Evolutionary conservation across 2,797 vertebrate species (phyloP), one percentile per base, ranked within the genome.

Genomic region (Crossoptilon crossoptilon): DNA sequence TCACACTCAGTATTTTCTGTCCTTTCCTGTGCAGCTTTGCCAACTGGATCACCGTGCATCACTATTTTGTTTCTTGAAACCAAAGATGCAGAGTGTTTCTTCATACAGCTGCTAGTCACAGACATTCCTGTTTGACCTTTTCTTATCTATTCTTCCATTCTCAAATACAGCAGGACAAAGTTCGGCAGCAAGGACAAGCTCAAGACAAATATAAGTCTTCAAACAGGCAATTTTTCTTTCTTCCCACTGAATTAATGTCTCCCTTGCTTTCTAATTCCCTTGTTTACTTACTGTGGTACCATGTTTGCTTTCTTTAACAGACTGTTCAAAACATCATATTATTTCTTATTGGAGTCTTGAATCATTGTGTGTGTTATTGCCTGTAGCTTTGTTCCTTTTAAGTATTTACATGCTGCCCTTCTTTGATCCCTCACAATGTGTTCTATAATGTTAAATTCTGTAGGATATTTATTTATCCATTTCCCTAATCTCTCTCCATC

Each of bases 311-410:
- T 43, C 63, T 84, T 81, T 51, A 71, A n/a, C 33, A 27, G 39
- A 71, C 6, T 1, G 46, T 91, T 91, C 53, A 16, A 53, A 76
- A 70, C 11, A 7, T n/a, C 5, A 0, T 86, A 6, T 55, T 74
- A 16, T 77, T 86, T 22, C 37, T 91, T 90, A 39, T 31, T 66
- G 48, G 51, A 56, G 0, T 78, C 64, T 87, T 73, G 67, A 87
- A n/a, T 84, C 0, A 0, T 73, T 83, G 39, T 11, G 11, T 77
- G 72, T 37, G 18, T 43, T 84, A 31, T 56, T 87, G 53, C 63
- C 48, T 72, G n/a, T 63, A 64, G 48, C 15, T 88, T 69, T 78
- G 14, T 84, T 95, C 60, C 55, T 81, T 88, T 51, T 39, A 48
- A 31, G 41, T 53, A 14, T 86, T 90, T 82, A 43, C 1, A 3